Conservation (phyloP, 2,888 invertebrate species). For the Epistrophella euchroma region DNA sequence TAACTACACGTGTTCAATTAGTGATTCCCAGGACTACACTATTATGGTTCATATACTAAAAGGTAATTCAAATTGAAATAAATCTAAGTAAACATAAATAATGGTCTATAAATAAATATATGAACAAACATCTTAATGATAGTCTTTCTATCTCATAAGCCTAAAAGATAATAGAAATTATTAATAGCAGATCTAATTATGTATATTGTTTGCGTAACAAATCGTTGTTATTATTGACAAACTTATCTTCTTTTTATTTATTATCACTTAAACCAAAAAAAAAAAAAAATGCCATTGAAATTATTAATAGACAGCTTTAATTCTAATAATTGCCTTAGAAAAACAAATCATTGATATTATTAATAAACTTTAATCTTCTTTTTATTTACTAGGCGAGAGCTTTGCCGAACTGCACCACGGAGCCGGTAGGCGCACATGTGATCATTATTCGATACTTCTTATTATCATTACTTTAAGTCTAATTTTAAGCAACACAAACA, state of each 20-base stretch:
- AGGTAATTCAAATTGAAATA: constrained; percentile 82
- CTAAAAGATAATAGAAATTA: too few relatives aligned
- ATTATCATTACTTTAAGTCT: constrained; percentile 78
- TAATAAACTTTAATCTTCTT: not conserved
- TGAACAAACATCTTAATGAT: not conserved
- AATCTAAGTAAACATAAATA: not conserved
- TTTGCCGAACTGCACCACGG: constrained; percentile 86
- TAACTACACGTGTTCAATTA: constrained; percentile 85
- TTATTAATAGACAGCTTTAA: not conserved
- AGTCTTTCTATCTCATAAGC: not conserved
- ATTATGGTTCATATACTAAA: constrained; percentile 85
- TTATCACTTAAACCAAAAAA: too few relatives aligned
- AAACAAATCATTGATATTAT: not conserved
- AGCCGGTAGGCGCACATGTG: constrained; percentile 73
- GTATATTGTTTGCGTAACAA: too few relatives aligned
- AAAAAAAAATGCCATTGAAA: too few relatives aligned
- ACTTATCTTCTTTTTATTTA: too few relatives aligned
- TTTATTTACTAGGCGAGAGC: constrained; percentile 85
- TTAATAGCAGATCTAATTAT: too few relatives aligned
- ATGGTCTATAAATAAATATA: not conserved
- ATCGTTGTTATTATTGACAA: too few relatives aligned
- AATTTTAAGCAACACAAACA: constrained; percentile 75
- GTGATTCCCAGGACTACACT: constrained; percentile 84
- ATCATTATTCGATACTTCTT: constrained; percentile 77
- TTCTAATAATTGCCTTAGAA: not conserved